A percentile compares a stretch with the other conserved stretches of the same genome.
Evolutionary conservation across 1,140 invertebrate genomes (phyloP).

Genomic region (Aphaenogaster ashmeadi): DNA sequence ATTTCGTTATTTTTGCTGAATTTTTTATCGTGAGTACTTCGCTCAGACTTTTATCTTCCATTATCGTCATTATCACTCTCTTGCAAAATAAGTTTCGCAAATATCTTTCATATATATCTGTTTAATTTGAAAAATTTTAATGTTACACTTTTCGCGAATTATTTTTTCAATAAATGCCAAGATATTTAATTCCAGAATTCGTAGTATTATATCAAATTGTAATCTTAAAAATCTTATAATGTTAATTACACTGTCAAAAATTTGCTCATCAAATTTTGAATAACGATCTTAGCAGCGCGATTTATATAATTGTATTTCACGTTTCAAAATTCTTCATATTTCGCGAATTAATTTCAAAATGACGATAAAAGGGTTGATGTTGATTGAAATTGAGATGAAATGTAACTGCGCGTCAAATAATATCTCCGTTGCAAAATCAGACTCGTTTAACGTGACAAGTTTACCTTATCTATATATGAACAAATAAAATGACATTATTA

Average conservation of each 20-base stretch:
- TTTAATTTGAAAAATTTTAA: background rate
- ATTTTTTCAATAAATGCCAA: background rate
- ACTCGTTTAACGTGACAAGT: background rate
- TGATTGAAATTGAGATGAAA: background rate
- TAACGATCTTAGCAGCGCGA: background rate
- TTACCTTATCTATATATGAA: constrained; percentile 63
- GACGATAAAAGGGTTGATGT: background rate
- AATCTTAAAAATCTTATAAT: background rate
- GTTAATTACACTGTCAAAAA: background rate
- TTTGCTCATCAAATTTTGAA: background rate
- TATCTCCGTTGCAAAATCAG: background rate
- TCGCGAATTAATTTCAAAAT: background rate
- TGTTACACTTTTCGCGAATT: background rate
- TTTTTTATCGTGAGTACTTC: constrained; percentile 46
- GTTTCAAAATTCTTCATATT: background rate
- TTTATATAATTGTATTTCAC: background rate
- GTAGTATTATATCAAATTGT: background rate
- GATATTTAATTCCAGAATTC: background rate
- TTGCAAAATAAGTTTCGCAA: background rate
- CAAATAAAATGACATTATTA: constrained; percentile 61
- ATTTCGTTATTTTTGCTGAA: background rate
- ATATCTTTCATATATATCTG: background rate
- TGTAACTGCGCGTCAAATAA: constrained; percentile 1
- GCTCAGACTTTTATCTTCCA: constrained; percentile 51
- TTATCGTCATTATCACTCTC: constrained; percentile 26